Evolutionary conservation across 2,888 invertebrate species (phyloP).

Genomic region (Pandemis corylana): DNA sequence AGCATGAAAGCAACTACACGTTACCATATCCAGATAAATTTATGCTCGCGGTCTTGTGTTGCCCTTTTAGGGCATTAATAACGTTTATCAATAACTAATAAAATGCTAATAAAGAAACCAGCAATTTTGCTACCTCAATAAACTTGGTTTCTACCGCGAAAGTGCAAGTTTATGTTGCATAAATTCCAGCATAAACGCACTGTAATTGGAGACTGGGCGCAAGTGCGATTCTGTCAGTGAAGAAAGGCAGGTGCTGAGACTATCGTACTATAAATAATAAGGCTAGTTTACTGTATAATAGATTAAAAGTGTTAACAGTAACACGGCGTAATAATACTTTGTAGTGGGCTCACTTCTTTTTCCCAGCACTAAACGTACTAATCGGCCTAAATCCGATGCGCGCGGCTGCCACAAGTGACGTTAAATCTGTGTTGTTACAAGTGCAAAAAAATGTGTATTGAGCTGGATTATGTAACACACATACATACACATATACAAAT

Average conservation of each 20-base stretch:
- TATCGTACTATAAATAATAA: neutral
- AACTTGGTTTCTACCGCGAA: slow-evolving; percentile 24
- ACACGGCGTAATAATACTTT: no score
- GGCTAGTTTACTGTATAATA: neutral
- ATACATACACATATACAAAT: no score
- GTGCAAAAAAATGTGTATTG: no score
- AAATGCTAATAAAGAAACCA: slow-evolving; percentile 17
- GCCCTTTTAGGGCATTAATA: slow-evolving; percentile 30
- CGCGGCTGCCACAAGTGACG: no score
- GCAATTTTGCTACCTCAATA: slow-evolving; percentile 32
- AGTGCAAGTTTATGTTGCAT: slow-evolving; percentile 36
- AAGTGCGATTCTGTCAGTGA: slow-evolving; percentile 1
- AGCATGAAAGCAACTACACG: neutral
- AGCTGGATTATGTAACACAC: no score
- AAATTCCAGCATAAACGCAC: slow-evolving; percentile 27
- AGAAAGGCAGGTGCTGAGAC: slow-evolving; percentile 7
- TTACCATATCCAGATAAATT: slow-evolving; percentile 18
- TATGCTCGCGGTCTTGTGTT: slow-evolving; percentile 8
- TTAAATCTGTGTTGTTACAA: no score
- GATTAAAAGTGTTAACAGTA: no score
- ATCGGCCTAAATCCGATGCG: no score
- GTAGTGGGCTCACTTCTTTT: no score
- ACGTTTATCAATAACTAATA: slow-evolving; percentile 38
- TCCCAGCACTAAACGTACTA: no score
- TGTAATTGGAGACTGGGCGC: slow-evolving; percentile 4